phyloP scores from a whole-genome alignment of 2,797 vertebrate species.

The Eulemur mongoz region DNA sequence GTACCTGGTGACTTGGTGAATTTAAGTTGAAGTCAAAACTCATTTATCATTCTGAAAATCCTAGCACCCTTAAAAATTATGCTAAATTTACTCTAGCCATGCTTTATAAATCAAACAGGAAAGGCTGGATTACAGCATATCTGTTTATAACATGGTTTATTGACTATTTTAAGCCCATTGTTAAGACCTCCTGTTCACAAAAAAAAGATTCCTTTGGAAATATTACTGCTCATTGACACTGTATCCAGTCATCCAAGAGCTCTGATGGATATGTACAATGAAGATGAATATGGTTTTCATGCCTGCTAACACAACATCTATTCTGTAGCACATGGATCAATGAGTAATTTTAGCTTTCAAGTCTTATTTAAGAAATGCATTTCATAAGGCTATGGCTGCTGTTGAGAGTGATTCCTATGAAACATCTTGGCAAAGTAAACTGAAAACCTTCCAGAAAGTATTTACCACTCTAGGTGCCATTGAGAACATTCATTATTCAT shows the following conservation, averaged over 20 bases:
- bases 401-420: not conserved
- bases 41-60: not conserved
- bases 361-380: not conserved
- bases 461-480: not conserved
- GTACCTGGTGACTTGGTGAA: not conserved
- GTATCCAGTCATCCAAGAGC: not conserved
- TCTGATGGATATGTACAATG: not conserved
- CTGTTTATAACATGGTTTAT: not conserved
- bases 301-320: not conserved
- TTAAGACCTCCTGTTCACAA: not conserved
- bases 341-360: not conserved
- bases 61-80: no score
- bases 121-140: not conserved
- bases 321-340: not conserved
- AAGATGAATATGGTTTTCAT: not conserved
- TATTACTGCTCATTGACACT: not conserved
- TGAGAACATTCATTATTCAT: not conserved
- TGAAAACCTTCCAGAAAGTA: not conserved
- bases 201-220: not conserved
- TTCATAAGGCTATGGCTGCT: not conserved
- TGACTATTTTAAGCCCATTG: not conserved
- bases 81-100: no score
- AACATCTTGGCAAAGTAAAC: not conserved
- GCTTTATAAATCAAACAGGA: not conserved
- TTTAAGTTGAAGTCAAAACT: not conserved